Percentiles rank a stretch among this genome's conserved stretches.
phyloP scores from a whole-genome alignment of 2,888 invertebrate genomes.

The Lochmaea capreae region DNA sequence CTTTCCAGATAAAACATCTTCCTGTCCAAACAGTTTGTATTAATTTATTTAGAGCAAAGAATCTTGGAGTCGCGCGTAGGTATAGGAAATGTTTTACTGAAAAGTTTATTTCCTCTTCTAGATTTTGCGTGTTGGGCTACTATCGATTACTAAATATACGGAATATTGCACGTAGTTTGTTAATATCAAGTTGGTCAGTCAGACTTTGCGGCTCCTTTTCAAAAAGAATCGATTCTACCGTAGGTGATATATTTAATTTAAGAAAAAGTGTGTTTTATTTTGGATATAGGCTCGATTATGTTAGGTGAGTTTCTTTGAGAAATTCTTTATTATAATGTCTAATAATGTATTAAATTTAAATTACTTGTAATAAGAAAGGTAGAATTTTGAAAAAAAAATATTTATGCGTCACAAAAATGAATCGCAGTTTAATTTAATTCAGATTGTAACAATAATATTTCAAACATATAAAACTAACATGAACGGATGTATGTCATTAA shows the following conservation, averaged over 20 bases:
- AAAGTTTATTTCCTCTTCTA: slow-evolving; percentile 18
- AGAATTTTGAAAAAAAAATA: too few species aligned
- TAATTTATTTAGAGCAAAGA: background rate
- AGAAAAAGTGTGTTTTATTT: background rate
- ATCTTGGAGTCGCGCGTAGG: background rate
- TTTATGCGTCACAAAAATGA: background rate
- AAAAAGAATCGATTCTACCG: slow-evolving; percentile 28
- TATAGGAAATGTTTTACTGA: background rate
- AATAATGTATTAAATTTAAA: too few species aligned
- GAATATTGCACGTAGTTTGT: slow-evolving; percentile 34
- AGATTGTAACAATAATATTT: slow-evolving; percentile 10
- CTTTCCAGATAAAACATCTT: background rate
- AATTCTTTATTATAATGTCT: too few species aligned
- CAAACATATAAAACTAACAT: slow-evolving; percentile 8
- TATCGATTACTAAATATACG: slow-evolving; percentile 37
- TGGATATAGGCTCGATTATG: too few species aligned
- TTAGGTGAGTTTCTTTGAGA: too few species aligned
- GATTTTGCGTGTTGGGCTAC: slow-evolving; percentile 29
- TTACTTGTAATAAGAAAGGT: too few species aligned
- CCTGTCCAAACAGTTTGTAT: background rate
- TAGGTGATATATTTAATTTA: background rate
- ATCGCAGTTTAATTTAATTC: background rate
- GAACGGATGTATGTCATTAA: slow-evolving; percentile 22
- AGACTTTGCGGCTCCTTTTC: slow-evolving; percentile 40
- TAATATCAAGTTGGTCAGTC: slow-evolving; percentile 31